Evolutionary conservation across 2,113 vertebrate genomes (phyloP).

Genomic region (Tichodroma muraria): DNA sequence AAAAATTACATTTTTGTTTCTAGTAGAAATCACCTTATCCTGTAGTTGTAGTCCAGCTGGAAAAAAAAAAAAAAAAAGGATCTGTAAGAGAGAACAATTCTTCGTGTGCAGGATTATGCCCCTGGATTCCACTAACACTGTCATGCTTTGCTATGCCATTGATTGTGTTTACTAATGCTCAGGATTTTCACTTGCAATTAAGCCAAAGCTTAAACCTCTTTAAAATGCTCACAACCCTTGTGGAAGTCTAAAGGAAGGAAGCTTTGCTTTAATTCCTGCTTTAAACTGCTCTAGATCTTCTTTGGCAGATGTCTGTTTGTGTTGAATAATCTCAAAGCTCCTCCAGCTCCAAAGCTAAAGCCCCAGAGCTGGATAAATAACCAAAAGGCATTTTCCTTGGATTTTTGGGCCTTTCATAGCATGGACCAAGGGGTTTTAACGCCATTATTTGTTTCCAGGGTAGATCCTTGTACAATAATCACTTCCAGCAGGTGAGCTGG

Average conservation of each 20-base stretch:
- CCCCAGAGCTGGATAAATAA: background rate
- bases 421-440: background rate
- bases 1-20: background rate
- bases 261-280: slow-evolving; percentile 38
- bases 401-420: background rate
- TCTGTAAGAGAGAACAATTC: background rate
- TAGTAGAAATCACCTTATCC: background rate
- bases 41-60: background rate
- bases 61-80: background rate
- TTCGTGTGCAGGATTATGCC: background rate
- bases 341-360: background rate
- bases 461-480: background rate
- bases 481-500: background rate
- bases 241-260: background rate
- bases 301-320: background rate
- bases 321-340: background rate
- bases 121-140: background rate
- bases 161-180: background rate
- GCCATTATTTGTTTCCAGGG: background rate
- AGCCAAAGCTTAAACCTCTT: slow-evolving; percentile 50
- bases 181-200: slow-evolving; percentile 26
- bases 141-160: background rate
- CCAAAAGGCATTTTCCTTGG: background rate
- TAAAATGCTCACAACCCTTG: background rate
- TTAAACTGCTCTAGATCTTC: background rate